A percentile compares a stretch with the other conserved stretches of the same genome.
Evolutionary conservation across 2,113 vertebrate genomes (phyloP).

Genomic region (Progne subis): DNA sequence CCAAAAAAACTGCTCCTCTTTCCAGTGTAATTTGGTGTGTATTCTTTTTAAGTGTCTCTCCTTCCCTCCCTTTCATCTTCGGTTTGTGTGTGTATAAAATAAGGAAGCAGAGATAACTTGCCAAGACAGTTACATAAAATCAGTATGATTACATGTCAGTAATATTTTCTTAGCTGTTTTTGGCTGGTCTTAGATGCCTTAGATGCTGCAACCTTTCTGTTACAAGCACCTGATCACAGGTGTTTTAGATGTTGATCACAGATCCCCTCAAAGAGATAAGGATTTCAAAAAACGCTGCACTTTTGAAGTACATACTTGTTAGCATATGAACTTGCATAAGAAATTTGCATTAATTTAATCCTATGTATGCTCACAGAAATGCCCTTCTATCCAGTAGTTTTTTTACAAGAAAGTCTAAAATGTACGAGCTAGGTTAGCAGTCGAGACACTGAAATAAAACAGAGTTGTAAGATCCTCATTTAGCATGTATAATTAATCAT

Average conservation of each 20-base stretch:
- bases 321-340: neutral
- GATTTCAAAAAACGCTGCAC: constrained; percentile 5
- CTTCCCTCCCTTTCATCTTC: neutral
- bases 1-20: neutral
- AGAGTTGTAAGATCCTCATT: neutral
- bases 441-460: neutral
- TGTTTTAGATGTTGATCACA: constrained; percentile 13
- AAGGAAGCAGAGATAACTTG: neutral
- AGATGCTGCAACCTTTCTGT: neutral
- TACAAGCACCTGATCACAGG: constrained; percentile 40
- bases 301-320: constrained; percentile 32
- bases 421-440: rapidly evolving
- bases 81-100: neutral
- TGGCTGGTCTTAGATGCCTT: neutral
- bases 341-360: constrained; percentile 24
- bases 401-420: neutral
- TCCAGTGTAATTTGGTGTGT: neutral
- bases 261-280: constrained; percentile 43
- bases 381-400: neutral
- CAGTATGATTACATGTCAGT: neutral
- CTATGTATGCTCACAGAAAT: neutral
- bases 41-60: neutral
- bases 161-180: neutral
- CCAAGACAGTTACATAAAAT: constrained; percentile 7
- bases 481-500: neutral